Base-by-base conservation (phyloP, 2,797 vertebrate genomes). In the Eleutherodactylus coqui region DNA sequence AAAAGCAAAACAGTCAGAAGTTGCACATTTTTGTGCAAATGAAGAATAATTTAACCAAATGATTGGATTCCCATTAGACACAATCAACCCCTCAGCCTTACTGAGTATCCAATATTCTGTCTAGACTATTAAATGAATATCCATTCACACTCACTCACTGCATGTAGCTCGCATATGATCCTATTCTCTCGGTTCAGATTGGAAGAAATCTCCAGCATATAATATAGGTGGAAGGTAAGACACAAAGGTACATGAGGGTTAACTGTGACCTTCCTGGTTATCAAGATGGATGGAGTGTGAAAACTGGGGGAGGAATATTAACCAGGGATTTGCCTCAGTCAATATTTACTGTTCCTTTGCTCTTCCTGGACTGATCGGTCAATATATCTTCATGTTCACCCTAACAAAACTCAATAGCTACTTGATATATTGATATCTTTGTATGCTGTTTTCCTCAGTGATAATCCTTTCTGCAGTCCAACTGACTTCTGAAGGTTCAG, bases 371-470 rank as follows among this genome's bases (percentile, higher is more conserved):
- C 86, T 87, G 86, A 87, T 81, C 82, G 77, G 86, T 87, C 86
- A 84, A 87, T 87, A 81, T 79, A 87, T 87, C 86, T 87, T 87
- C 86, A 87, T 87, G 86, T 81, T 87, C 86, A 81, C 82, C 86
- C 82, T 84, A 83, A 87, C 86, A 87, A 81, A 87, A 84, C 82
- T 87, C 86, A 87, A 87, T 84, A 87, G 79, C 76, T 58, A 76
- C 82, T 87, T 87, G 86, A 87, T 84, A 87, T 87, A 87, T 84
- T 87, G 77, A 87, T 87, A 87, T 79, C 82, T 87, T 87, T 84
- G 80, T 84, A 60, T 84, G 82, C 82, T 84, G 84, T 87, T 87
- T 87, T 80, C 82, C 69, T 87, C 29, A 45, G 82, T 84, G 86
- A 84, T 82, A 84, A 80, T 80, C 77, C 86, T 32, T 38, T 38